Evolutionary conservation across 2,888 invertebrate species (phyloP).

Genomic region (Acleris holmiana): DNA sequence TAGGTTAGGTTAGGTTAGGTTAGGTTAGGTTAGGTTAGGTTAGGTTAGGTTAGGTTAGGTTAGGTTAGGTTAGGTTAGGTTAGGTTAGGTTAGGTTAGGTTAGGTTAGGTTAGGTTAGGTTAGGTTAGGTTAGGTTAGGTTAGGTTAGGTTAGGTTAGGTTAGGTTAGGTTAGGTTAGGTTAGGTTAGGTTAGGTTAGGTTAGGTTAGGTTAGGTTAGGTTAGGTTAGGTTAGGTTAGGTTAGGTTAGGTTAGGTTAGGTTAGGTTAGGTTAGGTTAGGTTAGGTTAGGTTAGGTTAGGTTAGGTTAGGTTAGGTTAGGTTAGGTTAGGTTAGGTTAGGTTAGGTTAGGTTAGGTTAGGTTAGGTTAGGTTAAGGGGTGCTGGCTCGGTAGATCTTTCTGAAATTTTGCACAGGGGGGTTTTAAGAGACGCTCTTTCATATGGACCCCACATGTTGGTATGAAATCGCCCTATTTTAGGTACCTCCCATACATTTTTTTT

Average conservation of each 20-base stretch:
- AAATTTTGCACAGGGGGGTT: too few relatives aligned
- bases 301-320: conserved; percentile 33
- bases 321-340: conserved; percentile 33
- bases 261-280: conserved; percentile 25
- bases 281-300: conserved; percentile 23
- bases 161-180: conserved; percentile 22
- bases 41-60: conserved; percentile 14
- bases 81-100: conserved; percentile 28
- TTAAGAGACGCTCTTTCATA: too few relatives aligned
- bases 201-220: conserved; percentile 22
- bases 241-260: conserved; percentile 30
- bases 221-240: conserved; percentile 22
- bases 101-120: conserved; percentile 30
- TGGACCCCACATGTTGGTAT: too few relatives aligned
- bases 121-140: conserved; percentile 25
- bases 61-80: conserved; percentile 26
- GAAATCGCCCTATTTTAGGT: too few relatives aligned
- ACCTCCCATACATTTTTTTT: too few relatives aligned
- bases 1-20: conserved; percentile 20
- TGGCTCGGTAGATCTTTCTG: too few relatives aligned
- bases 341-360: too few relatives aligned
- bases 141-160: conserved; percentile 22
- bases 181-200: conserved; percentile 22
- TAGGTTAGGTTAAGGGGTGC: too few relatives aligned
- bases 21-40: conserved; percentile 13